These are phyloP conservation scores for Macrobrachium rosenbergii DNA, from an alignment of 1,140 invertebrate genomes.

Conservation along the genomic window DNA sequence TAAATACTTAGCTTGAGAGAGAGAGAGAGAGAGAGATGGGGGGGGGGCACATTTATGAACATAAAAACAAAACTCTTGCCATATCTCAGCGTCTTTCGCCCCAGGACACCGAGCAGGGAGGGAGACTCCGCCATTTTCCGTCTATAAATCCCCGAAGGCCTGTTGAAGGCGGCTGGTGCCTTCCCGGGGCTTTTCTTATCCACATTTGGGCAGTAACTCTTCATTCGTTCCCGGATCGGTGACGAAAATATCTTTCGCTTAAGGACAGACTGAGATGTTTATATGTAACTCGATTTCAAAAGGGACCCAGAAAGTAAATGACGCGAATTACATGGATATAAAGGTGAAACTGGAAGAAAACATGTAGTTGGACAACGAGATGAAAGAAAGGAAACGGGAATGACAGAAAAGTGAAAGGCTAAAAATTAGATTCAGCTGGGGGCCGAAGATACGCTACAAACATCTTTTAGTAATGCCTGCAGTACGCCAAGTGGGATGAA, in stretches of 20 bases:
- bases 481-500: no score
- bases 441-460: not conserved
- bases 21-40: constrained; percentile 16
- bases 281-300: not conserved
- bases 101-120: no score
- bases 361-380: not conserved
- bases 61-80: not conserved
- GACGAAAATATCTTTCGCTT: no score
- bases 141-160: no score
- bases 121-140: no score
- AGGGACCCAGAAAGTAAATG: not conserved
- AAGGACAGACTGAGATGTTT: no score
- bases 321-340: not conserved
- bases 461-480: not conserved
- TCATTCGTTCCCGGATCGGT: no score
- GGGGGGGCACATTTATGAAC: not conserved
- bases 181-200: no score
- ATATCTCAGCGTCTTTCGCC: not conserved
- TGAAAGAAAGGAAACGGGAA: not conserved
- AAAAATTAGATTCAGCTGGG: not conserved
- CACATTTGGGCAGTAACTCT: no score
- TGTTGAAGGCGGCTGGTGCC: no score
- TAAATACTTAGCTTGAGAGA: not conserved
- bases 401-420: not conserved
- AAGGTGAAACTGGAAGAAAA: not conserved